phyloP scores from a whole-genome alignment of 2,113 vertebrate species.

The Silurus asotus region DNA sequence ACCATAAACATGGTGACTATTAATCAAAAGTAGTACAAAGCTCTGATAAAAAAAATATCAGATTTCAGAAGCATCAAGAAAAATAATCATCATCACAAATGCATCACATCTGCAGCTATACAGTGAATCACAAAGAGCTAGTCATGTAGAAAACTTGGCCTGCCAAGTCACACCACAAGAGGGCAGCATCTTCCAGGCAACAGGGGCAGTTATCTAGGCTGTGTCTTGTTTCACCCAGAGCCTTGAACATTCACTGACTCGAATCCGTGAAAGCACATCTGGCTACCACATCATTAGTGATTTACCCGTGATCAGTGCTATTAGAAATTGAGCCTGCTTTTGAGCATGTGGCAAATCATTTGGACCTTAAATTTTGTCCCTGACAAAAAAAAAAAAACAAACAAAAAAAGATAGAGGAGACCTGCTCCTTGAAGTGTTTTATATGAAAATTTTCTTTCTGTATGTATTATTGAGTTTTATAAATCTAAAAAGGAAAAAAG shows the following conservation, averaged over 20 bases:
- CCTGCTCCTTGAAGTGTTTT: constrained; percentile 25
- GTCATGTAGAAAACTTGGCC: constrained; percentile 76
- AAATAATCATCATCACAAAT: constrained; percentile 49
- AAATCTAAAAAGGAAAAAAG: not conserved
- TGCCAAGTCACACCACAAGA: constrained; percentile 80
- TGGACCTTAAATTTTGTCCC: constrained; percentile 46
- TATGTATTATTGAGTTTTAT: not conserved
- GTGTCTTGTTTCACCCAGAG: constrained; percentile 24
- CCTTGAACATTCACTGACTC: constrained; percentile 54
- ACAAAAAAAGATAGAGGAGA: constrained; percentile 36
- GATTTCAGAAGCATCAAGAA: constrained; percentile 61
- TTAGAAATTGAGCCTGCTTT: not conserved
- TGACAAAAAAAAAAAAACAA: not conserved
- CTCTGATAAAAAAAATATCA: constrained; percentile 68
- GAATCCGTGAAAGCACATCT: constrained; percentile 52
- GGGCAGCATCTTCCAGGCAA: constrained; percentile 68
- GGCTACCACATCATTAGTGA: not conserved
- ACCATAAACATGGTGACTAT: constrained; percentile 66
- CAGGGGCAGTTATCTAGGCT: not conserved
- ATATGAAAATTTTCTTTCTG: not conserved
- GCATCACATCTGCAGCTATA: constrained; percentile 58
- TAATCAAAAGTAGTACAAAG: constrained; percentile 70
- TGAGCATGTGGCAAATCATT: constrained; percentile 14
- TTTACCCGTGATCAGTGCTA: not conserved
- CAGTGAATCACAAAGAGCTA: constrained; percentile 47